phyloP scores from a whole-genome alignment of 2,888 invertebrate genomes.

The Aphodius sticticus region DNA sequence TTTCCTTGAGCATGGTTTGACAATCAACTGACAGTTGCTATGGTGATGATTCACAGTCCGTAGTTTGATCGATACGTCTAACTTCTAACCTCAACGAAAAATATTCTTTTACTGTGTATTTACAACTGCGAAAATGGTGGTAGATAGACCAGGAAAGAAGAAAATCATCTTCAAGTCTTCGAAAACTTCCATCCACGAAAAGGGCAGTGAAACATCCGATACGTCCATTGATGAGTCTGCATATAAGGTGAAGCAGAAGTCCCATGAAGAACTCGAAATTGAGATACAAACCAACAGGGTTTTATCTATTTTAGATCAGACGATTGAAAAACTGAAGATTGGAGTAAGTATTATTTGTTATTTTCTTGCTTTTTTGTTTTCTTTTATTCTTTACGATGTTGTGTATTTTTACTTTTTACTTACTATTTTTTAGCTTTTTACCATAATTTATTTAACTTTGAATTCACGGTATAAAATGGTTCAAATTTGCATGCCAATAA shows the following conservation, averaged over 20 bases:
- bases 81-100: not conserved
- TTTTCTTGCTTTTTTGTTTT: too few relatives aligned
- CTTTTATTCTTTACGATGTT: slow-evolving; percentile 20
- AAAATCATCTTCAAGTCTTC: not conserved
- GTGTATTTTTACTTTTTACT: too few relatives aligned
- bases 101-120: not conserved
- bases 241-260: slow-evolving; percentile 33
- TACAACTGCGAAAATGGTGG: slow-evolving; percentile 1
- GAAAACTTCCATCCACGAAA: not conserved
- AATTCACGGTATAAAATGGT: too few relatives aligned
- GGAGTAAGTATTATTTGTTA: too few relatives aligned
- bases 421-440: too few relatives aligned
- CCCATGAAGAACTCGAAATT: slow-evolving; percentile 58
- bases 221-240: not conserved
- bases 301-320: slow-evolving; percentile 63
- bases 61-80: not conserved
- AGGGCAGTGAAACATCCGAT: not conserved
- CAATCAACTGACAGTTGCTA: not conserved
- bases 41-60: not conserved
- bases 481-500: too few relatives aligned
- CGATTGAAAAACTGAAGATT: slow-evolving; percentile 62
- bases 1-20: not conserved
- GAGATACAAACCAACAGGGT: slow-evolving; percentile 66
- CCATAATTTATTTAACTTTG: too few relatives aligned
- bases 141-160: not conserved